Evolutionary conservation across 1,140 invertebrate genomes (phyloP).

Genomic region (Apocrypta bakeri): DNA sequence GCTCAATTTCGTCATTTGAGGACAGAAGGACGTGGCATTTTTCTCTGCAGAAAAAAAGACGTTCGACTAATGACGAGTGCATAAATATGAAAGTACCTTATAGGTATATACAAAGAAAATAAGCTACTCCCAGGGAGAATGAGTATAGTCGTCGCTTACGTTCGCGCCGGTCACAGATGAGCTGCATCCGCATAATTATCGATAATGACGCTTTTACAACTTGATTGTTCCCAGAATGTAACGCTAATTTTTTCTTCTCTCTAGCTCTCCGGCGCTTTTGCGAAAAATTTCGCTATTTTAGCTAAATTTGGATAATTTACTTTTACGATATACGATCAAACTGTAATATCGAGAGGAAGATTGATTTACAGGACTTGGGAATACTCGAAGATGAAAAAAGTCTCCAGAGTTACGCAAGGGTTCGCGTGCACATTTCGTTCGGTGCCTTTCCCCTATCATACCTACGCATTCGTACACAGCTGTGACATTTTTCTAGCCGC

Average conservation of each 20-base stretch:
- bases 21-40: too few relatives aligned
- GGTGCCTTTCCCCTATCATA: too few relatives aligned
- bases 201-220: background rate
- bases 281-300: background rate
- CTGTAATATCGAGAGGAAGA: background rate
- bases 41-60: too few relatives aligned
- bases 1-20: too few relatives aligned
- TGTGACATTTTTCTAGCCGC: too few relatives aligned
- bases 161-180: background rate
- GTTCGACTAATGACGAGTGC: background rate
- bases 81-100: background rate
- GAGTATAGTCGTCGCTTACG: background rate
- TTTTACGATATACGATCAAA: background rate
- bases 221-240: slow-evolving; percentile 2
- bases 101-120: background rate
- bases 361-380: too few relatives aligned
- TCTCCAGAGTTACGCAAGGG: too few relatives aligned
- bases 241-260: background rate
- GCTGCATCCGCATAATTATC: background rate
- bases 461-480: too few relatives aligned
- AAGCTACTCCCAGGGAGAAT: background rate
- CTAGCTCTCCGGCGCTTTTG: background rate
- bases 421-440: too few relatives aligned
- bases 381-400: too few relatives aligned
- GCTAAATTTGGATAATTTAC: background rate